phyloP scores from a whole-genome alignment of 2,797 vertebrate genomes.

The Falco peregrinus region DNA sequence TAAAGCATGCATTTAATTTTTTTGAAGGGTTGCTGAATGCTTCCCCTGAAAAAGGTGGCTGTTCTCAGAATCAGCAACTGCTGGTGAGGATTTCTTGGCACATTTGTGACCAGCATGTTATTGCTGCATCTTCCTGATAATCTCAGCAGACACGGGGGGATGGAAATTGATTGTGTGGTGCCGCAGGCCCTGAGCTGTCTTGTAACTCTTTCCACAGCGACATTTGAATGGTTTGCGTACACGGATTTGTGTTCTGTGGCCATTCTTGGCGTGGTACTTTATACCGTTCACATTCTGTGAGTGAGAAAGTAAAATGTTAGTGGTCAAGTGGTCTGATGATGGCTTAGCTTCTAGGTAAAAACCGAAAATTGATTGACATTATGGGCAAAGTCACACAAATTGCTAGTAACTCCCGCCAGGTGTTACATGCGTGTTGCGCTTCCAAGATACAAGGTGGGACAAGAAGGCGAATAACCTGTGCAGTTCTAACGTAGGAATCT shows the following conservation, averaged over 20 bases:
- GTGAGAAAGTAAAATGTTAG: constrained; percentile 10
- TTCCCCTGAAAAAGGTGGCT: constrained; percentile 84
- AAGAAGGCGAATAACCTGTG: not conserved
- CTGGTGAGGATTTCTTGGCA: constrained; percentile 88
- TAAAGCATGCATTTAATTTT: constrained; percentile 89
- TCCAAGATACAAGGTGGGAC: not conserved
- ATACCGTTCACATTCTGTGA: constrained; percentile 98
- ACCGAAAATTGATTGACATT: rapidly evolving
- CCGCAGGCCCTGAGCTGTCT: constrained; percentile 98
- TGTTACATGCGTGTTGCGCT: rapidly evolving
- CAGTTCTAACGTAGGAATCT: rapidly evolving
- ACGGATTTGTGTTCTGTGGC: constrained; percentile 96
- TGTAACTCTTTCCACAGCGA: constrained; percentile 99
- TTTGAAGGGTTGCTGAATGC: constrained; percentile 80
- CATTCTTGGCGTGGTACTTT: constrained; percentile 99
- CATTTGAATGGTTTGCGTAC: constrained; percentile 99
- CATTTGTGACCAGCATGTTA: constrained; percentile 83
- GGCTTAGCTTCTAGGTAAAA: not conserved
- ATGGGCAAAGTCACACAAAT: rapidly evolving
- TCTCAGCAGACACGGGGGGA: constrained; percentile 91
- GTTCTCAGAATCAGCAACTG: constrained; percentile 85
- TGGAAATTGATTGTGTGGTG: constrained; percentile 99
- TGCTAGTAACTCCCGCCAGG: rapidly evolving
- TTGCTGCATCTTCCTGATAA: constrained; percentile 97
- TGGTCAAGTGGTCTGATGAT: not conserved